These are phyloP conservation scores for Meloidogyne floridensis DNA, from an alignment of 1,140 invertebrate species.

Conservation along the genomic window DNA sequence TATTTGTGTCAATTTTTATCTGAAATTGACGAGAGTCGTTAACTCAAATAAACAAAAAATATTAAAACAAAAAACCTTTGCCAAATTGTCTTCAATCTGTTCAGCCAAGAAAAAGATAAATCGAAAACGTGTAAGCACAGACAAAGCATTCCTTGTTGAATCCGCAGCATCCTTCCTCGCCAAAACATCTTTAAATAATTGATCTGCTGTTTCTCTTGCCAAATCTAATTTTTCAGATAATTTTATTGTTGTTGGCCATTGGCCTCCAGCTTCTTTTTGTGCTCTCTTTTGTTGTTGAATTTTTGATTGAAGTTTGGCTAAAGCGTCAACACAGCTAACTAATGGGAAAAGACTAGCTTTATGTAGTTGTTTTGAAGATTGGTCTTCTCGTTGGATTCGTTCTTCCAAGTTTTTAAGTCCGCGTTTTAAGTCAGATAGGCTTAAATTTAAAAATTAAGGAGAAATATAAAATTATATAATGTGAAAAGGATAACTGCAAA, in stretches of 20 bases:
- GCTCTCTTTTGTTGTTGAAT: slow-evolving; percentile 41
- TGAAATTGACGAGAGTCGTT: background rate
- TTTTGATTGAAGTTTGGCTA: slow-evolving; percentile 51
- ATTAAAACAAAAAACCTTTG: slow-evolving; percentile 70
- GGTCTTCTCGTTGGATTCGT: slow-evolving; percentile 47
- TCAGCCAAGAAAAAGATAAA: slow-evolving; percentile 90
- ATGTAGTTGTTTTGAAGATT: slow-evolving; percentile 62
- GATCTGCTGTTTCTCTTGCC: slow-evolving; percentile 86
- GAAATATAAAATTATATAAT: slow-evolving; percentile 9
- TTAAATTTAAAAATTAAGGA: slow-evolving; percentile 36
- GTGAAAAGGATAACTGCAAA: no score
- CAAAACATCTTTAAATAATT: slow-evolving; percentile 89
- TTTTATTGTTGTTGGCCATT: slow-evolving; percentile 51
- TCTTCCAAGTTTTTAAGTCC: slow-evolving; percentile 59
- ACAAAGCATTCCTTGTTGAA: slow-evolving; percentile 88
- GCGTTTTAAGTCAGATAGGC: slow-evolving; percentile 51
- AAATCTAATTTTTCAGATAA: slow-evolving; percentile 70
- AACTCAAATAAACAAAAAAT: background rate
- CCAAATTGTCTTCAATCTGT: slow-evolving; percentile 88
- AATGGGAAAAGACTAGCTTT: slow-evolving; percentile 63
- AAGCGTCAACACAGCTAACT: slow-evolving; percentile 64
- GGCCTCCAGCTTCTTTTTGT: slow-evolving; percentile 26
- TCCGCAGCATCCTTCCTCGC: slow-evolving; percentile 90
- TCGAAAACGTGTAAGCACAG: slow-evolving; percentile 82
- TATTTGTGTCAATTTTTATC: no score